Conservation (phyloP, 2,888 invertebrate genomes). For the Anorthoa munda region DNA sequence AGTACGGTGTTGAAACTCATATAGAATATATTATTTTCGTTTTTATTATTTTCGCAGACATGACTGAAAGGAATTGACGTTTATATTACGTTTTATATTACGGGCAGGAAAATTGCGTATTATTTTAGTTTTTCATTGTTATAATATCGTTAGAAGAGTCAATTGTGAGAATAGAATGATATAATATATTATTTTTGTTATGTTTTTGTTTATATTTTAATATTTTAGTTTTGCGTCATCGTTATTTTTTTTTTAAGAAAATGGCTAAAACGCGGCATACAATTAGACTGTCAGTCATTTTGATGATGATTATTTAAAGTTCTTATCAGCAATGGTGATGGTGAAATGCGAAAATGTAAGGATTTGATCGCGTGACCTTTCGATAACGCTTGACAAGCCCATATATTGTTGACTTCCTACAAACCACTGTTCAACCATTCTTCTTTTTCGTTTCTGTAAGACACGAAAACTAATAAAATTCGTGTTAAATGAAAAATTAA, state of each 20-base stretch:
- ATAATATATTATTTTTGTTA: background rate
- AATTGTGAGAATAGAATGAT: slow-evolving; percentile 18
- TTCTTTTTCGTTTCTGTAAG: too few species aligned
- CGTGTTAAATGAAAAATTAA: too few species aligned
- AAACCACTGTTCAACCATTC: too few species aligned
- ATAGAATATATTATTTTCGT: slow-evolving; percentile 41
- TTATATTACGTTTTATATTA: slow-evolving; percentile 49
- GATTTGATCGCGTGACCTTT: too few species aligned
- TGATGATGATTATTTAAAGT: background rate
- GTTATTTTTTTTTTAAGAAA: slow-evolving; percentile 1
- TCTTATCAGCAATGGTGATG: too few species aligned
- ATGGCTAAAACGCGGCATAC: background rate
- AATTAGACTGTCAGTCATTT: background rate
- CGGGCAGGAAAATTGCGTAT: slow-evolving; percentile 18
- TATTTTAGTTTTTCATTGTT: slow-evolving; percentile 38
- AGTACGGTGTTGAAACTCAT: slow-evolving; percentile 48
- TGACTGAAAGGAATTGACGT: slow-evolving; percentile 17
- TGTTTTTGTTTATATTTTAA: too few species aligned
- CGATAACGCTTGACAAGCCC: too few species aligned
- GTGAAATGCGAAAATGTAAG: too few species aligned
- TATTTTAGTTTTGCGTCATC: background rate
- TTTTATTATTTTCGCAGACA: slow-evolving; percentile 49
- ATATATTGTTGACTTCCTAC: too few species aligned
- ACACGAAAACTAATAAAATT: too few species aligned
- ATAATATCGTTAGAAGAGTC: slow-evolving; percentile 11